A percentile compares a stretch with the other conserved stretches of the same genome.
phyloP scores from a whole-genome alignment of 2,113 vertebrate species.

The Pangasianodon hypophthalmus region DNA sequence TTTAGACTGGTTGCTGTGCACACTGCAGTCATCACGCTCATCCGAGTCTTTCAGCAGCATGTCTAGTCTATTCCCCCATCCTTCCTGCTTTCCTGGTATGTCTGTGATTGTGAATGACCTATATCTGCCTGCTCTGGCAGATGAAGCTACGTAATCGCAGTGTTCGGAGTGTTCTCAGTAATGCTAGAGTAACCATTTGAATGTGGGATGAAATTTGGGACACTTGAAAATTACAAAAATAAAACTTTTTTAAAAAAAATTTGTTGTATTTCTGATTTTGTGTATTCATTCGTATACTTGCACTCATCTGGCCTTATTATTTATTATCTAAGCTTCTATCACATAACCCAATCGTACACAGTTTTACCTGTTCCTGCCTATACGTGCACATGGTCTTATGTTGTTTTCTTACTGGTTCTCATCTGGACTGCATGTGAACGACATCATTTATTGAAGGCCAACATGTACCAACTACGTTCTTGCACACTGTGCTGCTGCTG shows the following conservation, averaged over 20 bases:
- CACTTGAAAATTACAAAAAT: neutral
- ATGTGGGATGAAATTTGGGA: neutral
- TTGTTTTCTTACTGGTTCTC: neutral
- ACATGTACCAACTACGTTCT: neutral
- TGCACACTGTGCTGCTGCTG: neutral
- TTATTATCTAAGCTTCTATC: neutral
- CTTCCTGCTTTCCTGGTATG: conserved; percentile 26
- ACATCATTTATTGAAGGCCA: neutral
- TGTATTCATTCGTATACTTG: neutral
- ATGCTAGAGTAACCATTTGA: neutral
- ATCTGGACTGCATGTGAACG: neutral
- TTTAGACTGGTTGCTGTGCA: conserved; percentile 7
- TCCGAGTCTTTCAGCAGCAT: neutral
- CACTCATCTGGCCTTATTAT: neutral
- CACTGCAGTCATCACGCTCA: conserved; percentile 2
- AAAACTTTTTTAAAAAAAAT: neutral
- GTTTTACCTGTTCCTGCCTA: neutral
- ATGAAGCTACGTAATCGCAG: conserved; percentile 38
- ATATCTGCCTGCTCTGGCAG: conserved; percentile 56
- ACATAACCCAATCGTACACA: neutral
- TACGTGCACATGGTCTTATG: neutral
- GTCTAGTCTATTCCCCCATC: neutral
- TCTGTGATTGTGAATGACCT: conserved; percentile 63
- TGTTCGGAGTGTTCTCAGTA: conserved; percentile 20
- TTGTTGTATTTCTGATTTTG: neutral